Conservation (phyloP, 2,797 vertebrate species). For the Trachops cirrhosus region DNA sequence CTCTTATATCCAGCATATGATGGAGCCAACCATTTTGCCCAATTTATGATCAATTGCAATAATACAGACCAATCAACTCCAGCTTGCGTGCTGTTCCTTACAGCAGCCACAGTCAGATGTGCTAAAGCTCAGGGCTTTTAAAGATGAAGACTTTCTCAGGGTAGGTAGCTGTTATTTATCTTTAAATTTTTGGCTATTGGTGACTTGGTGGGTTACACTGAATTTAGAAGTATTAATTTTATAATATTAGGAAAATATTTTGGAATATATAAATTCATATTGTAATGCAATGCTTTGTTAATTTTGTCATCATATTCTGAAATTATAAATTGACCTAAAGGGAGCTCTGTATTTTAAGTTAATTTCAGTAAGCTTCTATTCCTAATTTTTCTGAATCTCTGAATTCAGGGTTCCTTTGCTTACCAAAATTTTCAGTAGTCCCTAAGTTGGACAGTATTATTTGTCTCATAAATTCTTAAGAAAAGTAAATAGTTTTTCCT, state of each 20-base stretch:
- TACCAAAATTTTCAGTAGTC: not conserved
- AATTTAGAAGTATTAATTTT: not conserved
- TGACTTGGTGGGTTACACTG: not conserved
- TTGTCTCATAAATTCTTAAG: not conserved
- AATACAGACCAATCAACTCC: not conserved
- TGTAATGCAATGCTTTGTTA: not conserved
- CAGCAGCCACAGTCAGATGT: not conserved
- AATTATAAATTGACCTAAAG: not conserved
- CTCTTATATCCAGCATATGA: not conserved
- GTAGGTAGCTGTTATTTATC: not conserved
- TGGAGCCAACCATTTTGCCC: not conserved
- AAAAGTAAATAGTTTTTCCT: not conserved
- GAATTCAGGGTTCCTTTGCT: not conserved
- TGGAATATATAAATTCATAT: not conserved
- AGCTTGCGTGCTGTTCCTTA: not conserved
- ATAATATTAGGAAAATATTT: not conserved
- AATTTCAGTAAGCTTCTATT: not conserved
- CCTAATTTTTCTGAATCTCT: not conserved
- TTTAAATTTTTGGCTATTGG: not conserved
- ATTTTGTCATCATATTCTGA: not conserved
- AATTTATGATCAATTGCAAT: not conserved
- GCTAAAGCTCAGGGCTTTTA: not conserved
- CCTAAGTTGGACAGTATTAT: not conserved
- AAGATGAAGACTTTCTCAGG: not conserved
- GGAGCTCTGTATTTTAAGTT: not conserved